Evolutionary conservation across 1,140 invertebrate genomes (phyloP), one percentile per base, ranked within the genome.

Genomic region (Drosophila ercepeae): DNA sequence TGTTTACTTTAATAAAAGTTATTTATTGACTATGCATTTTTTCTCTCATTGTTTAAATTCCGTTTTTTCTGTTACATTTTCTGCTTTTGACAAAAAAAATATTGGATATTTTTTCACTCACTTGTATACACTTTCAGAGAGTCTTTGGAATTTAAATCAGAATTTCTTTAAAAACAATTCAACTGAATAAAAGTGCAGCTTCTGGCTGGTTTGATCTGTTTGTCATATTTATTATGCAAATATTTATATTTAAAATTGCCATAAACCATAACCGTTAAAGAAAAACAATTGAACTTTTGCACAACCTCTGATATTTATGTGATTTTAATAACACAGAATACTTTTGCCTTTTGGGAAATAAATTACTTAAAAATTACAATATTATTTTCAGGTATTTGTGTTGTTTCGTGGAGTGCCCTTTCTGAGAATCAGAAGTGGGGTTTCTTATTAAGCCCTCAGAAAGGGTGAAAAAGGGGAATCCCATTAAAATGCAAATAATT

Each of bases 401-500:
- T n/a, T n/a, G n/a, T n/a, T n/a, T n/a, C n/a, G n/a, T n/a, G n/a
- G n/a, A n/a, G n/a, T n/a, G n/a, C n/a, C n/a, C n/a, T n/a, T n/a
- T n/a, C n/a, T n/a, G n/a, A n/a, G n/a, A n/a, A n/a, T n/a, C n/a
- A n/a, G n/a, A n/a, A n/a, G n/a, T n/a, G n/a, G n/a, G n/a, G n/a
- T n/a, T n/a, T n/a, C n/a, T n/a, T n/a, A n/a, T n/a, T n/a, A n/a
- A n/a, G n/a, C n/a, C n/a, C n/a, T n/a, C n/a, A n/a, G n/a, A n/a
- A n/a, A n/a, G 19, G 13, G 13, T 41, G 9, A 1, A 21, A 19
- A 19, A 7, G 16, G 16, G 16, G n/a, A 64, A 8, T 7, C 7
- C 49, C 23, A 61, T 27, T 13, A 23, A 65, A 65, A 52, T 23
- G 59, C 36, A 67, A 65, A 67, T 52, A 67, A 52, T 13, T 65